These are phyloP conservation scores for Zosterops borbonicus DNA, from an alignment of 2,113 vertebrate genomes.

Conservation along the genomic window DNA sequence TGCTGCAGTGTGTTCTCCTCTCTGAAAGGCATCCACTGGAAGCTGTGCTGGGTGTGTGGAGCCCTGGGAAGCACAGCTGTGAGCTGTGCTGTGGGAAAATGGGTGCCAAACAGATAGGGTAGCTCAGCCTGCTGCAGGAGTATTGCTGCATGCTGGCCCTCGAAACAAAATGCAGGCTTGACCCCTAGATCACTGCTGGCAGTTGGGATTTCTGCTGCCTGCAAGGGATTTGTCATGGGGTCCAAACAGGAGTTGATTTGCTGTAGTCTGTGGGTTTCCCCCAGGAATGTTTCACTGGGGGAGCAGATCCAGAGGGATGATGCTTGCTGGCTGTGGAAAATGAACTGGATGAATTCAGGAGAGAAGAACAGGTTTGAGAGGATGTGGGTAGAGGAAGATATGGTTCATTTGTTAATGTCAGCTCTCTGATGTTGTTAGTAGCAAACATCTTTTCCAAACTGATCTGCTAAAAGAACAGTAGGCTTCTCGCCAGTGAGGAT, in stretches of 20 bases:
- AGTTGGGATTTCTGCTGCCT: neutral
- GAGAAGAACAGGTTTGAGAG: neutral
- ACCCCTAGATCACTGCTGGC: neutral
- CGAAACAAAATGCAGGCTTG: neutral
- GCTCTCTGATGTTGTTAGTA: neutral
- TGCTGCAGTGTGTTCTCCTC: neutral
- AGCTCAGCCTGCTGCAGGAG: neutral
- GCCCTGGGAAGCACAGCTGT: neutral
- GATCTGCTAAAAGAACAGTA: neutral
- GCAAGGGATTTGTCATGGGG: accelerated
- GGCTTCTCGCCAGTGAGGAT: neutral
- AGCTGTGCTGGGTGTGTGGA: neutral
- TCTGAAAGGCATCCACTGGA: neutral
- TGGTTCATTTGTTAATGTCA: neutral
- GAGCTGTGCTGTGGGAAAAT: neutral
- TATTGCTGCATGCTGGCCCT: neutral
- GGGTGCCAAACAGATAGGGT: neutral
- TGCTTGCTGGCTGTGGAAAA: neutral
- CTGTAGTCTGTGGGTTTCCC: neutral
- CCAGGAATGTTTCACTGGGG: neutral
- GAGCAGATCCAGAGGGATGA: neutral
- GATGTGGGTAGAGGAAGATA: neutral
- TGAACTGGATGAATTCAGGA: neutral
- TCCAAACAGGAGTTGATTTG: neutral
- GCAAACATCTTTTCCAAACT: neutral